Evolutionary conservation across 1,140 invertebrate genomes (phyloP).

Genomic region (Nomia melanderi): DNA sequence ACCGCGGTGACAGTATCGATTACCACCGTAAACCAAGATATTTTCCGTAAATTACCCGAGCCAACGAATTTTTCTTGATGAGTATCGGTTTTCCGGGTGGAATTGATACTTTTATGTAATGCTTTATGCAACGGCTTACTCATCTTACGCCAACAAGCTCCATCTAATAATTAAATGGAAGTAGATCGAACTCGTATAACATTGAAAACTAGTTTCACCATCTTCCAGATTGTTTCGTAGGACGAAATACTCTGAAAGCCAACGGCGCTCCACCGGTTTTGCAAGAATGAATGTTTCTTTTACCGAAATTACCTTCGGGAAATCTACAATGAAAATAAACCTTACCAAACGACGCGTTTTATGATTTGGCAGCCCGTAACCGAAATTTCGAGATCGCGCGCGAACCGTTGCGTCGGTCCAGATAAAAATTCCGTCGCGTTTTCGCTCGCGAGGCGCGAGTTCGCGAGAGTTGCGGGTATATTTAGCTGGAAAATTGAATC

Average conservation of each 20-base stretch:
- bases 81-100: background rate
- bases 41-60: conserved; percentile 12
- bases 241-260: too few relatives aligned
- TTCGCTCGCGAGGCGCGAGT: conserved; percentile 14
- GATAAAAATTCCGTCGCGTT: conserved; percentile 33
- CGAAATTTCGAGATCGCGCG: too few relatives aligned
- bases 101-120: conserved; percentile 32
- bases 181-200: conserved; percentile 7
- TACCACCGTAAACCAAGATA: background rate
- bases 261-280: too few relatives aligned
- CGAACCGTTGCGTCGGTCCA: too few relatives aligned
- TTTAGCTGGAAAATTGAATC: conserved; percentile 64
- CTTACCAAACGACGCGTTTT: too few relatives aligned
- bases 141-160: background rate
- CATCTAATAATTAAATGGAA: conserved; percentile 24
- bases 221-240: background rate
- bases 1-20: background rate
- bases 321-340: too few relatives aligned
- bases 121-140: conserved; percentile 22
- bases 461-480: conserved; percentile 50
- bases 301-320: too few relatives aligned
- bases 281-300: too few relatives aligned
- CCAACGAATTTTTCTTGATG: conserved; percentile 20
- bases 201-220: conserved; percentile 23
- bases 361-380: too few relatives aligned